phyloP scores from a whole-genome alignment of 2,888 invertebrate genomes.

The Cheiracanthium punctorium region DNA sequence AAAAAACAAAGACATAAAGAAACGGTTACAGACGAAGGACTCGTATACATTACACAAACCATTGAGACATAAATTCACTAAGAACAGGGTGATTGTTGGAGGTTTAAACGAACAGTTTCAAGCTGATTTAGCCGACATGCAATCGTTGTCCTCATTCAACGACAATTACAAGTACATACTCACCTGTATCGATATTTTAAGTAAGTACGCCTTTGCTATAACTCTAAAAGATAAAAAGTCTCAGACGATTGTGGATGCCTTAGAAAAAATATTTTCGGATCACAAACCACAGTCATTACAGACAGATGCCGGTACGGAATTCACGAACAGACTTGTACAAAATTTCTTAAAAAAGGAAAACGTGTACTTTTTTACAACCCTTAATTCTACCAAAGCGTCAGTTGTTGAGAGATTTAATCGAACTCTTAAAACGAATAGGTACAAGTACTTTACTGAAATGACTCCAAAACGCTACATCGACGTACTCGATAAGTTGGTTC shows the following conservation, averaged over 20 bases:
- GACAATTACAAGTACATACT: slow-evolving; percentile 72
- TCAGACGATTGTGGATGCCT: slow-evolving; percentile 58
- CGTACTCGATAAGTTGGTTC: slow-evolving; percentile 7
- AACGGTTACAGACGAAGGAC: slow-evolving; percentile 45
- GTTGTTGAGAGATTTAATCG: slow-evolving; percentile 74
- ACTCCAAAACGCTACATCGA: slow-evolving; percentile 17
- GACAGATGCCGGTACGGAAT: slow-evolving; percentile 72
- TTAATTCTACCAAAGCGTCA: slow-evolving; percentile 73
- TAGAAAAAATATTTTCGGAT: slow-evolving; percentile 64
- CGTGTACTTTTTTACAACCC: slow-evolving; percentile 72
- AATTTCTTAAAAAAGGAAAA: slow-evolving; percentile 66
- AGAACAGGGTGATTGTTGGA: slow-evolving; percentile 67
- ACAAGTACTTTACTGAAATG: slow-evolving; percentile 37
- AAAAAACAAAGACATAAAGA: slow-evolving; percentile 32
- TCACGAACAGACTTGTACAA: slow-evolving; percentile 66
- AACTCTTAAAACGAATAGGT: slow-evolving; percentile 73
- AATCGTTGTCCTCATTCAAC: slow-evolving; percentile 56
- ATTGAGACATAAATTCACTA: slow-evolving; percentile 26
- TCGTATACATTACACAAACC: slow-evolving; percentile 65
- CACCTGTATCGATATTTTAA: slow-evolving; percentile 73
- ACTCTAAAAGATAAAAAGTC: slow-evolving; percentile 72
- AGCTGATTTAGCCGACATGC: slow-evolving; percentile 72
- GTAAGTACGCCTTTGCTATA: slow-evolving; percentile 72
- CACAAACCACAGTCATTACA: slow-evolving; percentile 70
- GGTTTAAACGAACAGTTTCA: slow-evolving; percentile 72